A percentile compares a stretch with the other conserved stretches of the same genome.
Conservation (phyloP, 2,797 vertebrate genomes). For the Chloroceryle amazona region DNA sequence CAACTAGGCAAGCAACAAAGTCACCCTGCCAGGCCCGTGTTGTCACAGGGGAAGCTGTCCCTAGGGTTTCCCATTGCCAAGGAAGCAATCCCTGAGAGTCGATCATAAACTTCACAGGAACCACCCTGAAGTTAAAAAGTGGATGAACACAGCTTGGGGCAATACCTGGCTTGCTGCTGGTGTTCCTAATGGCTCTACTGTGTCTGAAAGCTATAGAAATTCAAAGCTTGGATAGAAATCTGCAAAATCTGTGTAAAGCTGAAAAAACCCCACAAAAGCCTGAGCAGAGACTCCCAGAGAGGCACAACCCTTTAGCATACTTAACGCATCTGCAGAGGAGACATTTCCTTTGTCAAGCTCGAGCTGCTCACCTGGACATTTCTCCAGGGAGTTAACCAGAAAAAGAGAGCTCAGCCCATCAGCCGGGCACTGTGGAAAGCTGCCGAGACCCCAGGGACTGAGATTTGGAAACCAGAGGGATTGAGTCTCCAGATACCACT, state of each 20-base stretch:
- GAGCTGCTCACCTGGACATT: rapidly evolving
- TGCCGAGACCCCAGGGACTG: rapidly evolving
- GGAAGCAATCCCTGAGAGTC: rapidly evolving
- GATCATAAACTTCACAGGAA: not conserved
- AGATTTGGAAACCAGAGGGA: not conserved
- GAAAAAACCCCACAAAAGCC: not conserved
- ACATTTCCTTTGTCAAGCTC: not conserved
- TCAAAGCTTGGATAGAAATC: not conserved
- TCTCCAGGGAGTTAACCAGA: not conserved
- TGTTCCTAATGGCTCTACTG: not conserved
- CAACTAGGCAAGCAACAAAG: not conserved
- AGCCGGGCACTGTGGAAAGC: not conserved
- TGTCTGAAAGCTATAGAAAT: not conserved
- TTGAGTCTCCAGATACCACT: not conserved
- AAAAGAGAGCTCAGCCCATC: not conserved
- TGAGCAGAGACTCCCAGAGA: not conserved
- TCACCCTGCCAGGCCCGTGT: not conserved
- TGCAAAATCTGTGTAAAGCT: not conserved
- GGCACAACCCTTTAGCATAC: not conserved
- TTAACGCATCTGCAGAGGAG: not conserved
- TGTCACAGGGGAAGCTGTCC: rapidly evolving
- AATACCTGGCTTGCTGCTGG: not conserved
- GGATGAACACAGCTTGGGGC: not conserved
- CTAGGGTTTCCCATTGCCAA: not conserved
- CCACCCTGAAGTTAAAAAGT: not conserved